Evolutionary conservation across 2,113 vertebrate species (phyloP), one percentile per base, ranked within the genome.

Genomic region (Syngnathus scovelli): DNA sequence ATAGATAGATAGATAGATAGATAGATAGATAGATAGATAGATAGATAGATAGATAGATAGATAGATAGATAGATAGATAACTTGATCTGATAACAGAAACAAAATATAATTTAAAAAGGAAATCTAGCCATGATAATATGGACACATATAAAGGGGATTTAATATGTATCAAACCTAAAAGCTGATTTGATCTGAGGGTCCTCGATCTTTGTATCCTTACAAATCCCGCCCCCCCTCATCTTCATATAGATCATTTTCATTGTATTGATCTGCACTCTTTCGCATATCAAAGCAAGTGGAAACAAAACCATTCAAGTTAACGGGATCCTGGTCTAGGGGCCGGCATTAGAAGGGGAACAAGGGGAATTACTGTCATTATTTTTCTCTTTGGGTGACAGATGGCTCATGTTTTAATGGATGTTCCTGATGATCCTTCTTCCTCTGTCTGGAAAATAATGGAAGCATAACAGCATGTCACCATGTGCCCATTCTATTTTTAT

Each of bases 371-470:
- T 5, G 36, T 59, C 59, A 13, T 58, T 11, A 11, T 39, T 56
- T 49, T 64, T 9, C 48, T 51, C 27, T 63, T 78, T 66, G 48
- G 7, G 61, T 63, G 67, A 83, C 78, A 85, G 72, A 79, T 86
- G 79, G 82, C 69, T 67, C 3, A 6, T 44, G 63, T 65, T 77
- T 81, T 79, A 78, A 79, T 82, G 74, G 78, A 75, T 70, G 62
- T 62, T 68, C 66, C 68, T 43, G 69, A 70, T 72, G 64, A 66
- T 65, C 52, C 52, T 18, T 44, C 60, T 37, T 12, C 76, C 66
- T 68, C 44, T 43, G 23, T 61, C 64, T 70, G 67, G 63, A 76
- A 70, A 46, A 68, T 23, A 58, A 69, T 64, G 33, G 39, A 48
- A 41, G 39, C 41, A 27, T 21, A 46, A 48, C 18, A 55, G 37